A percentile compares a stretch with the other conserved stretches of the same genome.
Evolutionary conservation across 2,888 invertebrate genomes (phyloP).

Genomic region (Lordiphosa fenestrarum): DNA sequence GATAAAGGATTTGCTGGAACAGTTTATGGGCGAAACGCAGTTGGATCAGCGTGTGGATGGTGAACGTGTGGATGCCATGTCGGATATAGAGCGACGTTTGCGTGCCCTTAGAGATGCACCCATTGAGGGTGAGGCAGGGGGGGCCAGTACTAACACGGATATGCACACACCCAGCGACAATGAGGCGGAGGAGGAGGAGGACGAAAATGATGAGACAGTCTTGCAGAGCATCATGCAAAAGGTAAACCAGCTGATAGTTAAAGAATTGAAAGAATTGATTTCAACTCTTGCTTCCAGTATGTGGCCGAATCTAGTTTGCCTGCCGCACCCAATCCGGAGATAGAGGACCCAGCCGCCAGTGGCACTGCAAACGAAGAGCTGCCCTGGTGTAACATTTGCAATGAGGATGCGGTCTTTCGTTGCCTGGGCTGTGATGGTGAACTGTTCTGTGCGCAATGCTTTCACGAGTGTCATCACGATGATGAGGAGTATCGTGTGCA

Average conservation of each 20-base stretch:
- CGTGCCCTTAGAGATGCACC: constrained; percentile 81
- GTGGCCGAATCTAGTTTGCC: constrained; percentile 82
- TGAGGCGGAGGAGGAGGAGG: constrained; percentile 55
- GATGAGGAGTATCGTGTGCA: constrained; percentile 82
- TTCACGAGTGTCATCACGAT: constrained; percentile 85
- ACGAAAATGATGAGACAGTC: constrained; percentile 79
- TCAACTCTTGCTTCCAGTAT: constrained; percentile 74
- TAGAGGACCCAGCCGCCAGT: constrained; percentile 70
- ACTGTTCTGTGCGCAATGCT: constrained; percentile 90
- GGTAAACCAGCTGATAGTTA: constrained; percentile 46
- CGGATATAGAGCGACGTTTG: constrained; percentile 82
- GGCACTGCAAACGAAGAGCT: constrained; percentile 82
- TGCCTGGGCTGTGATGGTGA: constrained; percentile 90
- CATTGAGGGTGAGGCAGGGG: constrained; percentile 36
- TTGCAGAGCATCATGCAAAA: constrained; percentile 77
- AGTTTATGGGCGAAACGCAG: constrained; percentile 82
- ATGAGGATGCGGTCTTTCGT: constrained; percentile 87
- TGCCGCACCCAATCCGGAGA: constrained; percentile 79
- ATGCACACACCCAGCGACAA: constrained; percentile 75
- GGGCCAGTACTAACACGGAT: constrained; percentile 22
- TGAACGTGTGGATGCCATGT: constrained; percentile 80
- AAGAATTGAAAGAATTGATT: no score
- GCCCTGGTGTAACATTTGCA: constrained; percentile 93
- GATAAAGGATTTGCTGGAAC: constrained; percentile 85
- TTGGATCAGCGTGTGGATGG: constrained; percentile 82